Conservation (phyloP, 2,797 vertebrate species). For the Pipistrellus pygmaeus region DNA sequence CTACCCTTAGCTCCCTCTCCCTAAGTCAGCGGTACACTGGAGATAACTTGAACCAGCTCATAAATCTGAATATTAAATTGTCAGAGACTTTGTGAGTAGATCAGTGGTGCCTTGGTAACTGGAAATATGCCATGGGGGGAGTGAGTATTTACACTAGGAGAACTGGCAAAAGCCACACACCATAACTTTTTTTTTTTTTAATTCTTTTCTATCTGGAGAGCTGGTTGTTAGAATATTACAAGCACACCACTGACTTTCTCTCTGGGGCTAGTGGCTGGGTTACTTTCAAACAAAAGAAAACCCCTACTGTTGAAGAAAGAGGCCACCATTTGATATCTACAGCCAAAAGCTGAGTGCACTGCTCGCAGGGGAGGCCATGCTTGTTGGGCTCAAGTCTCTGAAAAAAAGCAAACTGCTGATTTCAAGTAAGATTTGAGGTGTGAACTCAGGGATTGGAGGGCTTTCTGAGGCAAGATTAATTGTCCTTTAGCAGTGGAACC, state of each 20-base stretch:
- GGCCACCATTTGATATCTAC: accelerated
- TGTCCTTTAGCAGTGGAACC: background rate
- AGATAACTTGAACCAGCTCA: background rate
- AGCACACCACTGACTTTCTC: background rate
- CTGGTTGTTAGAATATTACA: background rate
- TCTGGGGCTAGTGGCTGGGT: background rate
- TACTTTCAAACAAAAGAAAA: background rate
- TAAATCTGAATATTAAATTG: background rate
- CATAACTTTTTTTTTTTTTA: background rate
- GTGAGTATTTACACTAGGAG: background rate
- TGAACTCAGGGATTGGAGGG: background rate
- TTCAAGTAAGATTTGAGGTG: background rate
- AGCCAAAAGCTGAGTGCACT: background rate
- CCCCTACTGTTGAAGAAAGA: background rate
- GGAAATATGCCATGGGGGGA: background rate
- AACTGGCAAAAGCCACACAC: background rate
- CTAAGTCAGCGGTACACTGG: background rate
- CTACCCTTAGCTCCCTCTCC: background rate
- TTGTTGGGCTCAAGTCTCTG: background rate
- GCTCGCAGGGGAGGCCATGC: background rate
- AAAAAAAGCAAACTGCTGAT: background rate
- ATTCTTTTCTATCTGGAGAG: background rate
- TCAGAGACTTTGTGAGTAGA: background rate
- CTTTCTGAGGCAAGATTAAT: background rate
- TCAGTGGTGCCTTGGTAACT: background rate